Base-by-base conservation (phyloP, 2,888 invertebrate genomes). In the Nephrotoma flavescens region DNA sequence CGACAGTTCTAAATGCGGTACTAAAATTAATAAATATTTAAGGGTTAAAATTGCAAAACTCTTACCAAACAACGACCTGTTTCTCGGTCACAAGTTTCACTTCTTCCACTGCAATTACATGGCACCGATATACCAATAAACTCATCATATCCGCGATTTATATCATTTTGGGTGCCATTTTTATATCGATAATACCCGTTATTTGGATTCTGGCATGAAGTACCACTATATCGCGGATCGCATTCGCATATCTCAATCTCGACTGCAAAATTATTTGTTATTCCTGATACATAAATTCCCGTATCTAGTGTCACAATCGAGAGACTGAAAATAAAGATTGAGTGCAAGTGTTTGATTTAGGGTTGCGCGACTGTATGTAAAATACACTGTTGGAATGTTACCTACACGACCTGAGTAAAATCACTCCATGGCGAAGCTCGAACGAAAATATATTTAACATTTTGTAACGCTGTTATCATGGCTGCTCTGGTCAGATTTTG, bases 401-500 rank as follows among this genome's bases (percentile, higher is more conserved):
- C 92, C 91, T 91, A 94, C 94, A 92, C 92, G 86, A 94, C 93
- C 90, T 92, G 92, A 9, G 92, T 92, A 88, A 94, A 94, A 88
- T 94, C 94, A 0, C 94, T 92, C 87, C 94, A 93, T 87, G 94
- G 93, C 0, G 95, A 94, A 1, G 95, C 96, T 86, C 97, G 93
- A 83, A 99, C 92, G 84, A 96, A 93, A 88, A 98, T 93, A 88
- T 95, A 94, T 87, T 96, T 95, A 0, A 99, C 92, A 89, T 96
- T 96, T 90, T 98, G 97, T 87, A 99, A 93, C 0, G 97, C 96
- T n/a, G 97, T 93, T 98, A 99, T 98, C 89, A 99, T 93, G 45
- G 96, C 95, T 87, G 95, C 94, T 47, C 97, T 92, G 83, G 94
- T 95, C 0, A 97, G 95, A 86, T 92, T 91, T 87, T 92, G 91